These are phyloP conservation scores for Aix galericulata DNA, from an alignment of 2,113 vertebrate genomes.

Conservation along the genomic window DNA sequence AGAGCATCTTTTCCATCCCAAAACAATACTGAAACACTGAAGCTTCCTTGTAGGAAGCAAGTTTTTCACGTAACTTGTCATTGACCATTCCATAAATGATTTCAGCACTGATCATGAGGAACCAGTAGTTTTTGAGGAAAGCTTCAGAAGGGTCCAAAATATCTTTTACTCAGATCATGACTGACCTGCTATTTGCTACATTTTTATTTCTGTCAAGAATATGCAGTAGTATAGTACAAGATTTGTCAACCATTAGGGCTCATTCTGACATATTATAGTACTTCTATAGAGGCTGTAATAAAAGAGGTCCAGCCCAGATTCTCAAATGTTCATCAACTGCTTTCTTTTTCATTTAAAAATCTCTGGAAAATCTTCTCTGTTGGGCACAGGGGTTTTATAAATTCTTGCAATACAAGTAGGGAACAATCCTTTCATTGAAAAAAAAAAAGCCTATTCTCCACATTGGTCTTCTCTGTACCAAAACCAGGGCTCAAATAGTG, in stretches of 20 bases:
- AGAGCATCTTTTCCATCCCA: not conserved
- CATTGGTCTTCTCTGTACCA: not conserved
- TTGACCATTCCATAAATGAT: not conserved
- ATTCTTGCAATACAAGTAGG: not conserved
- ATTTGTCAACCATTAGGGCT: not conserved
- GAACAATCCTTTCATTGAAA: not conserved
- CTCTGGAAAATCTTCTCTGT: not conserved
- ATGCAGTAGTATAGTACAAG: not conserved
- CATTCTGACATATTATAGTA: not conserved
- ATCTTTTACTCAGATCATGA: not conserved
- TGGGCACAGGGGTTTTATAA: not conserved
- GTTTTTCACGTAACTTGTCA: not conserved
- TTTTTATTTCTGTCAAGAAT: not conserved
- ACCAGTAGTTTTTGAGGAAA: not conserved
- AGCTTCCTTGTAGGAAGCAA: not conserved
- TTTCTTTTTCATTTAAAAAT: not conserved
- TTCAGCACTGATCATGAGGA: not conserved
- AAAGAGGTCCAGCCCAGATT: not conserved
- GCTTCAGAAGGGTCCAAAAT: not conserved
- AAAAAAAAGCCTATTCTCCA: not conserved
- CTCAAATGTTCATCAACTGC: not conserved
- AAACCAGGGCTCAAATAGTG: not conserved
- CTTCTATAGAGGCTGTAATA: not conserved
- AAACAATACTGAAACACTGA: not conserved
- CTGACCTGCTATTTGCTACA: not conserved